phyloP scores from a whole-genome alignment of 2,113 vertebrate genomes.

The Agapornis roseicollis region DNA sequence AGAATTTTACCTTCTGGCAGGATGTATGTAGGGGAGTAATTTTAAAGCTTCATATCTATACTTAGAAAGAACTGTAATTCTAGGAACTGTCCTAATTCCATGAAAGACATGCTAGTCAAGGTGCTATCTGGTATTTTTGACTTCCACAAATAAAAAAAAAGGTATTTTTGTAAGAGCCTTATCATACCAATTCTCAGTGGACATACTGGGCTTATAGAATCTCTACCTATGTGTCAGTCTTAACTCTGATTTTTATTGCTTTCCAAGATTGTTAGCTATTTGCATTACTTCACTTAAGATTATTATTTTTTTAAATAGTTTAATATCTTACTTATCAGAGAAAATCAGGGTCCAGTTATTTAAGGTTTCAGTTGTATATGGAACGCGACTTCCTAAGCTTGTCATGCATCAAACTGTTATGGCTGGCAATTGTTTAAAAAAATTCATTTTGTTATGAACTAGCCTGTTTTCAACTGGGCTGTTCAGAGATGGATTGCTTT shows the following conservation, averaged over 20 bases:
- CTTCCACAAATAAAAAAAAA: neutral
- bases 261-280: slow-evolving; percentile 39
- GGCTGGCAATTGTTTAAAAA: slow-evolving; percentile 89
- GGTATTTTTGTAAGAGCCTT: neutral
- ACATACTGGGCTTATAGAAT: neutral
- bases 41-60: neutral
- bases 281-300: slow-evolving; percentile 39
- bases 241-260: slow-evolving; percentile 50
- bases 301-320: neutral
- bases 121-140: neutral
- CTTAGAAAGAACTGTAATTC: neutral
- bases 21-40: neutral
- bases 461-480: slow-evolving; percentile 91
- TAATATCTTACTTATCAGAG: slow-evolving; percentile 80
- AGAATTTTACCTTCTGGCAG: neutral
- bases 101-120: neutral
- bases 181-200: neutral
- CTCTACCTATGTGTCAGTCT: neutral
- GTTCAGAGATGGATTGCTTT: slow-evolving; percentile 99
- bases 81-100: neutral
- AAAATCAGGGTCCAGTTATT: slow-evolving; percentile 79
- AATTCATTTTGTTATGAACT: slow-evolving; percentile 96
- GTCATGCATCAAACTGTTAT: slow-evolving; percentile 93
- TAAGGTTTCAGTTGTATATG: slow-evolving; percentile 81
- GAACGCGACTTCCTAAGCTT: slow-evolving; percentile 83